A percentile compares a stretch with the other conserved stretches of the same genome.
Conservation (phyloP, 92 coral and sea anemone species). For the Zoanthus gigantus region DNA sequence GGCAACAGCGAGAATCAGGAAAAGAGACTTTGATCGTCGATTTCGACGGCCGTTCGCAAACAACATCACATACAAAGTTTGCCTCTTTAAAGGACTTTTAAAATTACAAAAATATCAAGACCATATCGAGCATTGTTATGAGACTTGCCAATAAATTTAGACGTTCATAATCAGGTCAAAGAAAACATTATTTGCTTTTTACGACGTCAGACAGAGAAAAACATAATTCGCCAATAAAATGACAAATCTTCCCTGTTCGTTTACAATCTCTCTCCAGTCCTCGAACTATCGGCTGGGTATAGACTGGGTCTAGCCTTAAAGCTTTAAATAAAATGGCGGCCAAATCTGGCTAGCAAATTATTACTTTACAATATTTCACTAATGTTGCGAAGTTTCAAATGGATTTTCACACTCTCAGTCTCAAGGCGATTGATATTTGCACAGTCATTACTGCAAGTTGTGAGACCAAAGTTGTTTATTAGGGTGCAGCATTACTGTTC, state of each 20-base stretch:
- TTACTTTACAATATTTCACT: background rate
- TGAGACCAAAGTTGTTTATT: background rate
- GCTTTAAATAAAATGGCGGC: background rate
- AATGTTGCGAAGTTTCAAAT: background rate
- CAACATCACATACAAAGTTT: background rate
- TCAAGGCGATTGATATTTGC: background rate
- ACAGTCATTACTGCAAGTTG: background rate
- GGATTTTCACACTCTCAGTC: background rate
- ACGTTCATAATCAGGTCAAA: background rate
- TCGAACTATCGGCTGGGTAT: background rate
- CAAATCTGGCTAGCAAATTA: background rate
- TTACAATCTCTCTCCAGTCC: conserved; percentile 28
- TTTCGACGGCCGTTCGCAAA: background rate
- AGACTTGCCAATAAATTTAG: too few relatives aligned
- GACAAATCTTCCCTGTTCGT: background rate
- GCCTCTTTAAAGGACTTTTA: background rate
- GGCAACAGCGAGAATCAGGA: background rate
- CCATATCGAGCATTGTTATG: background rate
- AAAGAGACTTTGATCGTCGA: background rate
- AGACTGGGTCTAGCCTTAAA: background rate
- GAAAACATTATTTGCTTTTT: background rate
- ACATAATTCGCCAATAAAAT: background rate
- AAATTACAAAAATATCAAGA: background rate
- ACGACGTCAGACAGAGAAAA: background rate
- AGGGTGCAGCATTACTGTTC: background rate